Base-by-base conservation (phyloP, 1,140 invertebrate genomes). In the Heliconius himera region DNA sequence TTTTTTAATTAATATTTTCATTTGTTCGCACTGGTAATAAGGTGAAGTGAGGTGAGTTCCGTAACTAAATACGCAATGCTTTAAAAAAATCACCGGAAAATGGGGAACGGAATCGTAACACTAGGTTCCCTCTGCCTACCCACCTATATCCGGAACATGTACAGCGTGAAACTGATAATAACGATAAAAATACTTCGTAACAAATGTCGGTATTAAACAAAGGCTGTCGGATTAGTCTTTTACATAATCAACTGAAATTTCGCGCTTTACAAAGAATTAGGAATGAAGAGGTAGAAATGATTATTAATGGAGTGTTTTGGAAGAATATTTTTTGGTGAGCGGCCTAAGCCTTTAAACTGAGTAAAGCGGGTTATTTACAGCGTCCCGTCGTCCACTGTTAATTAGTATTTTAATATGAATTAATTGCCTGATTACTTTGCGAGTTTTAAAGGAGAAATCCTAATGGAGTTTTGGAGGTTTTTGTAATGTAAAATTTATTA, bases 351-450 rank as follows among this genome's bases (percentile, higher is more conserved):
- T 88, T 89, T 89, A 90, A 90, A 84, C 79, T 79, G 82, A 80
- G 82, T 81, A 89, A 88, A 89, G 85, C 89, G 84, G 86, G 84
- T 87, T 91, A 93, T 94, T 92, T 90, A 89, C 87, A 80, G 82
- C 85, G 90, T 89, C 87, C 88, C 87, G 84, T 81, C 84, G 84
- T 80, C 84, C 82, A 73, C 78, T 83, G 88, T 92, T 94, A 90
- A 92, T 94, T 91, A 92, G 89, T 88, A 87, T 90, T 91, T 90
- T 91, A 93, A 94, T 93, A 88, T 90, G 92, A 92, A 94, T 94
- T 92, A 93, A 94, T 93, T 88, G 91, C 83, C 86, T 36, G 86
- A 93, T 91, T 93, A 92, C 88, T 89, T 86, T 70, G 83, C 80
- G 79, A 86, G 87, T 88, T 90, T 89, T 78, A 74, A 77, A 80